phyloP scores from a whole-genome alignment of 2,113 vertebrate genomes.

The Hoplias malabaricus region DNA sequence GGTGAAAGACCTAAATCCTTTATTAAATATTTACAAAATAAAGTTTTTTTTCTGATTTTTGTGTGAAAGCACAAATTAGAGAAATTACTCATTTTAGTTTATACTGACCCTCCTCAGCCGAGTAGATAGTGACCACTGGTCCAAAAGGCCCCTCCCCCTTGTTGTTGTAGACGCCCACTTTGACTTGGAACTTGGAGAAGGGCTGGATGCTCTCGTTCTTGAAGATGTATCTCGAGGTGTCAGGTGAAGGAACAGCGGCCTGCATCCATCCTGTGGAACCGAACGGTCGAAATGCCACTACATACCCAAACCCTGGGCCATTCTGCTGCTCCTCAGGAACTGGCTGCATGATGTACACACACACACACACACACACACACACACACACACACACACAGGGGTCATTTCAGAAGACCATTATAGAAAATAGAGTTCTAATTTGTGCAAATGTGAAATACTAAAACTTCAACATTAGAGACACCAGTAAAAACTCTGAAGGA shows the following conservation, averaged over 20 bases:
- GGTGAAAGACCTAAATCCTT: too few relatives aligned
- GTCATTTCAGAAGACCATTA: not conserved
- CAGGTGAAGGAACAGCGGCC: conserved; percentile 88
- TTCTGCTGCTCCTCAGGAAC: conserved; percentile 97
- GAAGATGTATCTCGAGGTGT: conserved; percentile 88
- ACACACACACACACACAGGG: not conserved
- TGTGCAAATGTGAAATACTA: too few relatives aligned
- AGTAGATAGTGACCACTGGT: conserved; percentile 84
- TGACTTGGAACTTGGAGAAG: conserved; percentile 94
- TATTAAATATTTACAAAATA: too few relatives aligned
- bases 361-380: conserved; percentile 12
- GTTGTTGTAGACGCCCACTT: conserved; percentile 96
- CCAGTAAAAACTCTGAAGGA: too few relatives aligned
- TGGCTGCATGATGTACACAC: conserved; percentile 71
- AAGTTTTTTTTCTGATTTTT: too few relatives aligned
- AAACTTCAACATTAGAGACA: too few relatives aligned
- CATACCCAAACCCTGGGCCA: conserved; percentile 93
- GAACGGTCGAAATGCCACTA: conserved; percentile 90
- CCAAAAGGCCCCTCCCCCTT: conserved; percentile 94
- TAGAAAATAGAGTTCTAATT: too few relatives aligned
- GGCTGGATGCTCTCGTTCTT: conserved; percentile 93
- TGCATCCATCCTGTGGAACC: conserved; percentile 94
- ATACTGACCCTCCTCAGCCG: conserved; percentile 90
- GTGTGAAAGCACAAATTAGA: too few relatives aligned
- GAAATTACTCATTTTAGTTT: too few relatives aligned